phyloP scores from a whole-genome alignment of 1,140 invertebrate genomes.

The Lineus longissimus region DNA sequence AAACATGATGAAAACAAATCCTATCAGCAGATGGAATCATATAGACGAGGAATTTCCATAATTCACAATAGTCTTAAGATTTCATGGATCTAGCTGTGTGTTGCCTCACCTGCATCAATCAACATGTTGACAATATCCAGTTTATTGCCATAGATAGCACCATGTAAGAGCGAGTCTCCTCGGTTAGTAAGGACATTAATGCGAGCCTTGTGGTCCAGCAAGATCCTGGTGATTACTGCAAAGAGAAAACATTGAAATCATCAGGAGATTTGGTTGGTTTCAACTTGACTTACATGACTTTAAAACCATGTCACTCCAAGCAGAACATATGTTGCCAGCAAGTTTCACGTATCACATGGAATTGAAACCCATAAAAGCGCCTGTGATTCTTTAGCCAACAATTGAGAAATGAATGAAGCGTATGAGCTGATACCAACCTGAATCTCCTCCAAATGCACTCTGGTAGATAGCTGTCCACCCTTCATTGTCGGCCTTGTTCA shows the following conservation, averaged over 20 bases:
- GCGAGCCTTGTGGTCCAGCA: constrained; percentile 33
- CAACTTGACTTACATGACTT: no score
- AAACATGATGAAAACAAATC: not conserved
- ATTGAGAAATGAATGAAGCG: no score
- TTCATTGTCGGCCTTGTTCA: constrained; percentile 35
- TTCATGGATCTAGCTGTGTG: not conserved
- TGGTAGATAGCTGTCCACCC: constrained; percentile 42
- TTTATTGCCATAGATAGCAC: constrained; percentile 38
- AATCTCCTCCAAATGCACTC: constrained; percentile 37
- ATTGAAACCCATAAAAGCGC: no score
- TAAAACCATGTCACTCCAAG: no score
- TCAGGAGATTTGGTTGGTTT: not conserved
- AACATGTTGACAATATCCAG: constrained; percentile 31
- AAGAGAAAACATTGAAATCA: not conserved
- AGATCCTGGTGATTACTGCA: constrained; percentile 19
- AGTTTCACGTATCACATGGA: no score
- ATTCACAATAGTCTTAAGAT: no score
- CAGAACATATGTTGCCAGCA: no score
- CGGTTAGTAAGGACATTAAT: constrained; percentile 25
- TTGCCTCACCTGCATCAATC: constrained; percentile 35
- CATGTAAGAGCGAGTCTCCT: constrained; percentile 41
- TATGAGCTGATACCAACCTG: constrained; percentile 21
- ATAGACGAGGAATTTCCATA: not conserved
- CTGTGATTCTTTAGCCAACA: no score
- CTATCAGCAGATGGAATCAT: not conserved